Conservation (phyloP, 1,140 invertebrate genomes). For the Vollenhovia emeryi region DNA sequence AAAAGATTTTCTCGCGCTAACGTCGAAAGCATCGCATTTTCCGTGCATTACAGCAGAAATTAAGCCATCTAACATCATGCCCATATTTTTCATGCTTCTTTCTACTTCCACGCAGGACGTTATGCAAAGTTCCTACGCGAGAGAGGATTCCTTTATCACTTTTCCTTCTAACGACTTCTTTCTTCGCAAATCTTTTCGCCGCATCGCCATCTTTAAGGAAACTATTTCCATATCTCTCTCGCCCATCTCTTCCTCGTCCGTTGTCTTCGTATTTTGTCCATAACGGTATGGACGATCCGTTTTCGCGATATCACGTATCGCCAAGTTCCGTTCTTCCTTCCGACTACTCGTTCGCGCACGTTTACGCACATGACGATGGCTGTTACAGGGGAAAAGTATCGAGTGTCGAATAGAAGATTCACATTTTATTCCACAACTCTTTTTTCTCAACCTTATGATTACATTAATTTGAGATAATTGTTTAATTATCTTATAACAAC, state of each 20-base stretch:
- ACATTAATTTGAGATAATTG: neutral
- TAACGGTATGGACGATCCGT: conserved; percentile 5
- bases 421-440: neutral
- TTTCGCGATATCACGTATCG: conserved; percentile 34
- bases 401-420: neutral
- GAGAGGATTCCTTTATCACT: conserved; percentile 46
- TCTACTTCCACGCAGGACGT: neutral
- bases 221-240: conserved; percentile 43
- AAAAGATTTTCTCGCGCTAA: conserved; percentile 10
- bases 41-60: conserved; percentile 18
- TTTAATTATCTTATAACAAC: conserved; percentile 1
- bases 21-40: conserved; percentile 11
- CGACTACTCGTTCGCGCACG: neutral
- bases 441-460: neutral
- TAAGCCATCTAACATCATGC: conserved; percentile 17
- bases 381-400: neutral
- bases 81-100: conserved; percentile 25
- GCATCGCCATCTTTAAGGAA: conserved; percentile 27
- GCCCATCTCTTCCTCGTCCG: conserved; percentile 4
- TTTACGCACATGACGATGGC: neutral
- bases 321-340: neutral
- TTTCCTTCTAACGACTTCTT: conserved; percentile 46
- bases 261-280: conserved; percentile 39
- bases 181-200: neutral
- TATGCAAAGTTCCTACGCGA: conserved; percentile 10